Conservation (phyloP, 2,113 vertebrate genomes). For the Reinhardtius hippoglossoides region DNA sequence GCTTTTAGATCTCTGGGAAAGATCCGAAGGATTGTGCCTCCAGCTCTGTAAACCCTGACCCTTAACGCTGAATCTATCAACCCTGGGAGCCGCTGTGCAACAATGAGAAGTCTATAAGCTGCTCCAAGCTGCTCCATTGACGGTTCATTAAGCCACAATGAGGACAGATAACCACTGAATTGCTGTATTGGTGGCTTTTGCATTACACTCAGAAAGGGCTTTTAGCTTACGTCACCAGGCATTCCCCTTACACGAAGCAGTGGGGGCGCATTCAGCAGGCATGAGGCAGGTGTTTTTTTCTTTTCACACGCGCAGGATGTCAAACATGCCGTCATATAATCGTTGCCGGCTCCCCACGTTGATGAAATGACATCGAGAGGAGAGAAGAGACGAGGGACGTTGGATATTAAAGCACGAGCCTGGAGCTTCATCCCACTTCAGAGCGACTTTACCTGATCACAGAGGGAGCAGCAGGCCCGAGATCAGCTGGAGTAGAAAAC, state of each 20-base stretch:
- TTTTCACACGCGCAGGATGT: slow-evolving; percentile 42
- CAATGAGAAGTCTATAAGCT: slow-evolving; percentile 81
- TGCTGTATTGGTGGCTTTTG: slow-evolving; percentile 65
- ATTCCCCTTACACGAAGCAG: slow-evolving; percentile 41
- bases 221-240: slow-evolving; percentile 71
- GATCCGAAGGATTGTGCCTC: slow-evolving; percentile 58
- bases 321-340: slow-evolving; percentile 20
- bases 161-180: slow-evolving; percentile 73
- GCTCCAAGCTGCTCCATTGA: slow-evolving; percentile 74
- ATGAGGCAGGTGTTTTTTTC: slow-evolving; percentile 39
- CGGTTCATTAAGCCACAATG: slow-evolving; percentile 84
- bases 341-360: slow-evolving; percentile 13
- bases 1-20: slow-evolving; percentile 83
- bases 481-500: neutral
- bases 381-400: neutral
- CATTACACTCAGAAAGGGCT: slow-evolving; percentile 57
- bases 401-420: slow-evolving; percentile 30
- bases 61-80: slow-evolving; percentile 55
- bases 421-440: slow-evolving; percentile 54
- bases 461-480: slow-evolving; percentile 40
- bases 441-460: slow-evolving; percentile 53
- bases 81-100: slow-evolving; percentile 58
- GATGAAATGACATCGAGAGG: slow-evolving; percentile 47
- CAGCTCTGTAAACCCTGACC: slow-evolving; percentile 75
- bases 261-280: slow-evolving; percentile 29